These are phyloP conservation scores for Agrochola litura DNA, from an alignment of 2,888 invertebrate genomes.

Conservation along the genomic window DNA sequence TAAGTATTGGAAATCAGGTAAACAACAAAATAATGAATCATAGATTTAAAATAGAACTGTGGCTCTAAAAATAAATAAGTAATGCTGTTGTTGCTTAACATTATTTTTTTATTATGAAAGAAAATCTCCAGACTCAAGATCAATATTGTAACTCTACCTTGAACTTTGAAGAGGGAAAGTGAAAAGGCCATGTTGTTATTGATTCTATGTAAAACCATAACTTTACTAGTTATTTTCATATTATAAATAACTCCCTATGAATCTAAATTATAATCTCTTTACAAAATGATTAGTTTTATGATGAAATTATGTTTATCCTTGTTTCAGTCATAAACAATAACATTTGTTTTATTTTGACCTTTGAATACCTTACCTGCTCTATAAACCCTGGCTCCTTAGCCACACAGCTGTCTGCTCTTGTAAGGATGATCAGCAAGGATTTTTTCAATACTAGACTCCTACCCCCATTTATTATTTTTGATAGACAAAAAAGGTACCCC, in stretches of 20 bases:
- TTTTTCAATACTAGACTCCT: not conserved
- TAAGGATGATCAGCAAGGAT: not conserved
- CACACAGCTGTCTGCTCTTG: not conserved
- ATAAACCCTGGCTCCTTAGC: not conserved
- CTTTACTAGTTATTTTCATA: not conserved
- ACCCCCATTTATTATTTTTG: conserved; percentile 29
- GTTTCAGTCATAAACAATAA: conserved; percentile 40
- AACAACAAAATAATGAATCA: not conserved
- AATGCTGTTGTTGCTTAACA: not conserved
- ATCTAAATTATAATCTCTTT: conserved; percentile 1
- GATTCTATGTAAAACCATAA: conserved; percentile 31
- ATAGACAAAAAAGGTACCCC: conserved; percentile 10
- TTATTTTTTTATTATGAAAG: conserved; percentile 9
- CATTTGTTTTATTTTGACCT: conserved; percentile 32
- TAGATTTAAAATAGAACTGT: conserved; percentile 7
- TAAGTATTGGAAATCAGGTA: not conserved
- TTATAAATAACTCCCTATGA: not conserved
- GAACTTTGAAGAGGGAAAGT: conserved; percentile 56
- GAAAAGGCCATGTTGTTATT: conserved; percentile 55
- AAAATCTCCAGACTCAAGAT: conserved; percentile 21
- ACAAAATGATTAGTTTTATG: not conserved
- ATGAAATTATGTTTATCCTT: conserved; percentile 31
- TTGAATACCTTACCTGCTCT: not conserved
- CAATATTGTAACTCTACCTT: conserved; percentile 50
- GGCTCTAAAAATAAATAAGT: not conserved